Conservation (phyloP, 2,888 invertebrate genomes). For the Watsonalla cultraria region DNA sequence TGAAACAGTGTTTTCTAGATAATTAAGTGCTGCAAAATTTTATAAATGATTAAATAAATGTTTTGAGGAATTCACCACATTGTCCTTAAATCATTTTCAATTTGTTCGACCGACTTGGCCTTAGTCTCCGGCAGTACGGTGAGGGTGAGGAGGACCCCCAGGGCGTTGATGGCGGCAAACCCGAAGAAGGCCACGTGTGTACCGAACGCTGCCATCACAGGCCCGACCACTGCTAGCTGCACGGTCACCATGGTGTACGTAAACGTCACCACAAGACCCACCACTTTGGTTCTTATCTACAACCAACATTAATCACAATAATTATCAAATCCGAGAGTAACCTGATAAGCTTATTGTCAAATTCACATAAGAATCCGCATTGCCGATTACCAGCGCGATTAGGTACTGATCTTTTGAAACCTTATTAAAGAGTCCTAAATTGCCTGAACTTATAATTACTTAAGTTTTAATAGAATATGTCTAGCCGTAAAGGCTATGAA, state of each 20-base stretch:
- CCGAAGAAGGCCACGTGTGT: conserved; percentile 45
- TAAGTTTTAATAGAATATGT: too few relatives aligned
- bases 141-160: conserved; percentile 37
- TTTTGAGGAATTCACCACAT: conserved; percentile 4
- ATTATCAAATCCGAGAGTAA: too few relatives aligned
- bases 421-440: too few relatives aligned
- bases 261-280: conserved; percentile 33
- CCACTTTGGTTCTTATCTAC: conserved; percentile 46
- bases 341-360: too few relatives aligned
- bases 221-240: conserved; percentile 30
- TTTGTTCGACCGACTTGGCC: conserved; percentile 50
- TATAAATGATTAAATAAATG: background rate
- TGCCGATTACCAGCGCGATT: too few relatives aligned
- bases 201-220: conserved; percentile 36
- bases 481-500: too few relatives aligned
- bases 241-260: conserved; percentile 36
- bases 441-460: too few relatives aligned
- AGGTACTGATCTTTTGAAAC: too few relatives aligned
- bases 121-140: conserved; percentile 60
- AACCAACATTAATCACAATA: conserved; percentile 9
- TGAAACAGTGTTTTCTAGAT: too few relatives aligned
- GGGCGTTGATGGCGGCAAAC: conserved; percentile 43
- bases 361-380: too few relatives aligned
- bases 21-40: too few relatives aligned
- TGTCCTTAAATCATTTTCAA: conserved; percentile 28